These are phyloP conservation scores for Monopterus albus DNA, from an alignment of 2,113 vertebrate species.

Conservation along the genomic window DNA sequence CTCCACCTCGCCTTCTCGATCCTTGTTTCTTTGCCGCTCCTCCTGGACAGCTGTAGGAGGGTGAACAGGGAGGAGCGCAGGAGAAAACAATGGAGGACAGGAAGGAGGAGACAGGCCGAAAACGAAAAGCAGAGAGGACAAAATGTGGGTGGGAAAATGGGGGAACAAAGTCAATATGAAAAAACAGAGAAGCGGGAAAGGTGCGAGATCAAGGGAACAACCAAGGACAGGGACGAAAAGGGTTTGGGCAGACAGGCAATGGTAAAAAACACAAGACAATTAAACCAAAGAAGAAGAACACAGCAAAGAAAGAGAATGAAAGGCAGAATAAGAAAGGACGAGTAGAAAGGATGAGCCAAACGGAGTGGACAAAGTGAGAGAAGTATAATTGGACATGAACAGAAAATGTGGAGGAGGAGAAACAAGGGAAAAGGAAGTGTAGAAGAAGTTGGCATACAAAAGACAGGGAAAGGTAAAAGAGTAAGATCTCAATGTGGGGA, in stretches of 20 bases:
- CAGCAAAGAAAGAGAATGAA: neutral
- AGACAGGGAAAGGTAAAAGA: neutral
- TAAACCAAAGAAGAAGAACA: neutral
- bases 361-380: neutral
- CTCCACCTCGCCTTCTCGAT: conserved; percentile 88
- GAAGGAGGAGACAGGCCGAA: neutral
- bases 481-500: neutral
- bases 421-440: neutral
- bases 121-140: neutral
- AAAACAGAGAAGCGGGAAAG: neutral
- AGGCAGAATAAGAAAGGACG: neutral
- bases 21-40: conserved; percentile 91
- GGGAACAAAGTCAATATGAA: neutral
- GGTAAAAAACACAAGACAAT: neutral
- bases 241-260: conserved; percentile 2
- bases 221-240: neutral
- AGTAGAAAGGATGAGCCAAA: neutral
- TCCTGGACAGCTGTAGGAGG: conserved; percentile 88
- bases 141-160: neutral
- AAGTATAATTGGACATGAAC: neutral
- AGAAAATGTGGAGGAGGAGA: neutral
- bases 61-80: conserved; percentile 21
- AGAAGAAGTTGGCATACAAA: neutral
- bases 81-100: conserved; percentile 35
- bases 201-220: conserved; percentile 1